Conservation (phyloP, 2,888 invertebrate genomes). For the Melanostoma mellinum region DNA sequence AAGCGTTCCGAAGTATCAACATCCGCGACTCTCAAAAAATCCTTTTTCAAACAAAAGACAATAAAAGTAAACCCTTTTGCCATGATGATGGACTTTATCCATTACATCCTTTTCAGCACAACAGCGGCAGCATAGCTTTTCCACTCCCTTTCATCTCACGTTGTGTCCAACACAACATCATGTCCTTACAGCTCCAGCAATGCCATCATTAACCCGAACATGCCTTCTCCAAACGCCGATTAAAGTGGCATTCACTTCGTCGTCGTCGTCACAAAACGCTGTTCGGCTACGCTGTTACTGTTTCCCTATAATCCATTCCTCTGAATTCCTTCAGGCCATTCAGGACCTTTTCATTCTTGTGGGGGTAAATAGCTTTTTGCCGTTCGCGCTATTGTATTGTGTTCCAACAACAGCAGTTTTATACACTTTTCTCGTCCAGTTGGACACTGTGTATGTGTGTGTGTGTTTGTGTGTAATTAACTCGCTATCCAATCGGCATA, state of each 20-base stretch:
- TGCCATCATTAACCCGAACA: constrained; percentile 71
- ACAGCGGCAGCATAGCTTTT: constrained; percentile 5
- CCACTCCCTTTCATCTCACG: constrained; percentile 15
- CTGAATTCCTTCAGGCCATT: constrained; percentile 25
- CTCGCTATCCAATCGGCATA: constrained; percentile 58
- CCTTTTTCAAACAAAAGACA: constrained; percentile 33
- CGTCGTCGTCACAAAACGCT: constrained; percentile 38
- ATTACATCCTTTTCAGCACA: constrained; percentile 44
- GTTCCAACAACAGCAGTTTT: constrained; percentile 45
- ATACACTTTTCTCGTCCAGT: constrained; percentile 27
- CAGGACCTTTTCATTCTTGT: constrained; percentile 28
- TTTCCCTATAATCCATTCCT: constrained; percentile 1
- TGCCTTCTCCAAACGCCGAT: constrained; percentile 70
- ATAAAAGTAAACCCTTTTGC: constrained; percentile 39
- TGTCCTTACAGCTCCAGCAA: constrained; percentile 57
- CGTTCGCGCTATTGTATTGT: constrained; percentile 37
- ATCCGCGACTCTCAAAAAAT: constrained; percentile 43
- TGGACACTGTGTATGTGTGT: constrained; percentile 28
- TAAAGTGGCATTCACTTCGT: constrained; percentile 66
- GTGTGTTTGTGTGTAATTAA: constrained; percentile 64
- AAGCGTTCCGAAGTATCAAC: constrained; percentile 50
- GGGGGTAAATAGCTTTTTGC: constrained; percentile 54
- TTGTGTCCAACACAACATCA: constrained; percentile 39
- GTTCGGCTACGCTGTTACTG: constrained; percentile 37
- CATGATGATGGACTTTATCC: constrained; percentile 53